Conservation (phyloP, 2,113 vertebrate species). For the Zingel zingel region DNA sequence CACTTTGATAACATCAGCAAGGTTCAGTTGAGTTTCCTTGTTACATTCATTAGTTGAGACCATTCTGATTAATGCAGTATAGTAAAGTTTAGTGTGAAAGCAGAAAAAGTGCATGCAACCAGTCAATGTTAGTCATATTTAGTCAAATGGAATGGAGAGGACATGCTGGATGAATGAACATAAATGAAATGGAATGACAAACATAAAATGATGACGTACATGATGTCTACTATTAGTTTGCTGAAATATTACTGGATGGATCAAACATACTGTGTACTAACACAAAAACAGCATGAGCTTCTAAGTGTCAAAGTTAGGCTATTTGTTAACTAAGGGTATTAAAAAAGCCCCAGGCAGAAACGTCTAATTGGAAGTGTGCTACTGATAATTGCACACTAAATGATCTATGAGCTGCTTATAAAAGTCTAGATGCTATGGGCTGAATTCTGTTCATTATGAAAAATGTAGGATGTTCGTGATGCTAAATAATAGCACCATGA, state of each 20-base stretch:
- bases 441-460: conserved; percentile 52
- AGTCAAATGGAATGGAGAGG: conserved; percentile 33
- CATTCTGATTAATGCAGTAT: conserved; percentile 25
- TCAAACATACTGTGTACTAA: conserved; percentile 52
- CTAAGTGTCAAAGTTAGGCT: conserved; percentile 13
- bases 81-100: conserved; percentile 38
- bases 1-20: not conserved
- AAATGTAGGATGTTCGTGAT: conserved; percentile 18
- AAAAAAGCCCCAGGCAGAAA: conserved; percentile 47
- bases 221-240: conserved; percentile 36
- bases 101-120: conserved; percentile 72
- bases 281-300: conserved; percentile 15
- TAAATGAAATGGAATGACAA: conserved; percentile 48
- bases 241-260: conserved; percentile 71
- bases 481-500: conserved; percentile 3
- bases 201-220: conserved; percentile 34
- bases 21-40: not conserved
- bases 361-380: conserved; percentile 50
- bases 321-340: conserved; percentile 52
- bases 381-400: conserved; percentile 57
- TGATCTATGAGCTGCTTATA: conserved; percentile 59
- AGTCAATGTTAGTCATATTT: conserved; percentile 72
- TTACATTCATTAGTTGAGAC: conserved; percentile 27
- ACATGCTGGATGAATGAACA: conserved; percentile 72
- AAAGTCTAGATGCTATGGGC: conserved; percentile 39